These are phyloP conservation scores for Hippasteria phrygiana DNA, from an alignment of 53 echinoderm and acorn worm species.

Conservation along the genomic window DNA sequence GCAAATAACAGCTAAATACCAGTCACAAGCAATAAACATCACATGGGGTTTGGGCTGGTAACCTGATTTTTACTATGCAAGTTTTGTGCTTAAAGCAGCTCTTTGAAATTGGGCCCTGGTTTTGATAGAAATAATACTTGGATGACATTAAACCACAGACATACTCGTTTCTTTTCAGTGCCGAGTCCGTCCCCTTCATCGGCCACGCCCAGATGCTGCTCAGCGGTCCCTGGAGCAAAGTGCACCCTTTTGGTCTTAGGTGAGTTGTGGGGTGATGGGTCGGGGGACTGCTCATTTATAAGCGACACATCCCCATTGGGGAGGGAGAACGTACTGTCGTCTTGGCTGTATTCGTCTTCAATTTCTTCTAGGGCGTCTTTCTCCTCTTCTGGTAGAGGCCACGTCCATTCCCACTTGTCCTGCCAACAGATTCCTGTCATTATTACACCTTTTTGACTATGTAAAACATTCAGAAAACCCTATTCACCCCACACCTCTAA, in stretches of 20 bases:
- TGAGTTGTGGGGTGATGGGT: conserved; percentile 33
- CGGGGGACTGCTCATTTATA: conserved; percentile 8
- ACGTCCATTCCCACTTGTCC: conserved; percentile 65
- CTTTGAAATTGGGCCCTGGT: too few species aligned
- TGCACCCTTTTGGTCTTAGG: conserved; percentile 45
- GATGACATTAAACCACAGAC: too few species aligned
- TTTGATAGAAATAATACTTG: too few species aligned
- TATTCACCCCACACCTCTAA: too few species aligned
- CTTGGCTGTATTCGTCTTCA: background rate
- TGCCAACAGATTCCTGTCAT: background rate
- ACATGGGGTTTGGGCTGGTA: too few species aligned
- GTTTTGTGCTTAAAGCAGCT: too few species aligned
- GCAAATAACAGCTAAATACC: too few species aligned
- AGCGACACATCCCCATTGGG: conserved; percentile 24
- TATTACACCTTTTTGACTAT: too few species aligned
- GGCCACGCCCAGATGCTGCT: background rate
- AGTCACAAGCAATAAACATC: too few species aligned
- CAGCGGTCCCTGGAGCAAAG: conserved; percentile 20
- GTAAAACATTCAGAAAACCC: background rate
- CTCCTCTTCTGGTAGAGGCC: conserved; percentile 45
- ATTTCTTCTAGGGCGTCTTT: conserved; percentile 34
- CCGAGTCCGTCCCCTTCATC: background rate
- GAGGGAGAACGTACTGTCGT: conserved; percentile 46
- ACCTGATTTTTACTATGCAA: too few species aligned
- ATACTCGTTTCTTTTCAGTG: conserved; percentile 24